Percentiles rank a stretch among this genome's conserved stretches.
phyloP scores from a whole-genome alignment of 2,888 invertebrate genomes.

The Chydorus sphaericus region DNA sequence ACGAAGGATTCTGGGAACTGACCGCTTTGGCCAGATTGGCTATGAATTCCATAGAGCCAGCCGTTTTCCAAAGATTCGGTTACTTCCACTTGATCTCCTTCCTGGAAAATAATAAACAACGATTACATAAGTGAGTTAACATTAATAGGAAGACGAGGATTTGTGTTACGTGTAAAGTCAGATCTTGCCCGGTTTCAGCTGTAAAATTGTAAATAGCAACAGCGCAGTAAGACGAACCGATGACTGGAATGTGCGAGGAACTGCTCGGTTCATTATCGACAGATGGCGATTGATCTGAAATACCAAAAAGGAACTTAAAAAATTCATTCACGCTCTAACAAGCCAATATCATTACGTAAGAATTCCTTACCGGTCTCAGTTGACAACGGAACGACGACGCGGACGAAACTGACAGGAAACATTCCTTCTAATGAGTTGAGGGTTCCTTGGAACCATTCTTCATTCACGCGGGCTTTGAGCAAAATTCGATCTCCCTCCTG shows the following conservation, averaged over 20 bases:
- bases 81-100: conserved; percentile 46
- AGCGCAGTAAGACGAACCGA: conserved; percentile 15
- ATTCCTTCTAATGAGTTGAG: conserved; percentile 55
- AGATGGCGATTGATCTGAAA: no score
- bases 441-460: conserved; percentile 66
- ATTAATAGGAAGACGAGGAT: conserved; percentile 1
- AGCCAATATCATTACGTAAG: no score
- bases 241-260: conserved; percentile 16
- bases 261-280: neutral
- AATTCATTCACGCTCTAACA: conserved; percentile 18
- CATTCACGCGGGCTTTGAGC: conserved; percentile 50
- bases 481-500: conserved; percentile 58
- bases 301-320: no score
- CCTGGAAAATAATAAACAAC: conserved; percentile 33
- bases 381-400: conserved; percentile 56
- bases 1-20: conserved; percentile 69
- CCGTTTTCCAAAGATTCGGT: conserved; percentile 53
- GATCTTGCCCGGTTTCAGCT: conserved; percentile 43
- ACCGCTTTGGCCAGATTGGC: conserved; percentile 47
- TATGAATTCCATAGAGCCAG: conserved; percentile 52
- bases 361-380: no score
- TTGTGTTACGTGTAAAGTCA: conserved; percentile 36
- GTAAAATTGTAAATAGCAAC: conserved; percentile 59
- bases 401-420: conserved; percentile 66
- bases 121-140: neutral